These are phyloP conservation scores for Odontamblyopus lacepedii DNA, from an alignment of 2,797 vertebrate genomes.

Conservation along the genomic window DNA sequence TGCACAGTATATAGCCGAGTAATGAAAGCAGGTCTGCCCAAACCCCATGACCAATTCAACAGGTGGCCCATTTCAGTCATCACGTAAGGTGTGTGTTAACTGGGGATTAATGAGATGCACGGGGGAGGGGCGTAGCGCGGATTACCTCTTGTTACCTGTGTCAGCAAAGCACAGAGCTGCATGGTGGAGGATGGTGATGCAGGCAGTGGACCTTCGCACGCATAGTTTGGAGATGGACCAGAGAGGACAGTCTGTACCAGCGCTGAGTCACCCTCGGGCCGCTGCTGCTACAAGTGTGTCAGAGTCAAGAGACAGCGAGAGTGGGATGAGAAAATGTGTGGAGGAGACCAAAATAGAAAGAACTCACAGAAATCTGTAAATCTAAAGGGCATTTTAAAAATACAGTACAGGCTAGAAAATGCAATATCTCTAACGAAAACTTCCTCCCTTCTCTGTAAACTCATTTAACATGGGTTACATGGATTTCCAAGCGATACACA, in stretches of 20 bases:
- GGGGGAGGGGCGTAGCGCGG: slow-evolving; percentile 64
- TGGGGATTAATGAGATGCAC: slow-evolving; percentile 68
- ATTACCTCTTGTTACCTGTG: slow-evolving; percentile 72
- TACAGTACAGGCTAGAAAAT: slow-evolving; percentile 1
- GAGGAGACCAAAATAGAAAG: slow-evolving; percentile 24
- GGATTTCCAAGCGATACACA: no score
- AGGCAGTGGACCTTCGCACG: slow-evolving; percentile 4
- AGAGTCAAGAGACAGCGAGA: slow-evolving; percentile 26
- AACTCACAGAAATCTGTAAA: slow-evolving; percentile 10
- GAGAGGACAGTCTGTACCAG: slow-evolving; percentile 58
- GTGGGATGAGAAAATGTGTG: slow-evolving; percentile 34
- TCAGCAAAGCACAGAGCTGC: slow-evolving; percentile 58
- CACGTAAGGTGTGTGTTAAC: slow-evolving; percentile 60
- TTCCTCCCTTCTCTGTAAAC: slow-evolving; percentile 4
- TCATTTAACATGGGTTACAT: not conserved
- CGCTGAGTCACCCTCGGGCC: slow-evolving; percentile 61
- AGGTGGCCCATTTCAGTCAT: slow-evolving; percentile 66
- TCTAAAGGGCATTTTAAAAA: slow-evolving; percentile 13
- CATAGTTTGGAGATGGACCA: slow-evolving; percentile 39
- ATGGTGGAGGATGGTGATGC: slow-evolving; percentile 21
- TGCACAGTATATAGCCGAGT: not conserved
- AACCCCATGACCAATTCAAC: slow-evolving; percentile 47
- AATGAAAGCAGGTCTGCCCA: slow-evolving; percentile 4
- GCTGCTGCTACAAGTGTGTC: slow-evolving; percentile 32
- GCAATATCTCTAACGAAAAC: not conserved